A percentile compares a stretch with the other conserved stretches of the same genome.
phyloP scores from a whole-genome alignment of 1,140 invertebrate species.

The Rhyacophila brunnea region DNA sequence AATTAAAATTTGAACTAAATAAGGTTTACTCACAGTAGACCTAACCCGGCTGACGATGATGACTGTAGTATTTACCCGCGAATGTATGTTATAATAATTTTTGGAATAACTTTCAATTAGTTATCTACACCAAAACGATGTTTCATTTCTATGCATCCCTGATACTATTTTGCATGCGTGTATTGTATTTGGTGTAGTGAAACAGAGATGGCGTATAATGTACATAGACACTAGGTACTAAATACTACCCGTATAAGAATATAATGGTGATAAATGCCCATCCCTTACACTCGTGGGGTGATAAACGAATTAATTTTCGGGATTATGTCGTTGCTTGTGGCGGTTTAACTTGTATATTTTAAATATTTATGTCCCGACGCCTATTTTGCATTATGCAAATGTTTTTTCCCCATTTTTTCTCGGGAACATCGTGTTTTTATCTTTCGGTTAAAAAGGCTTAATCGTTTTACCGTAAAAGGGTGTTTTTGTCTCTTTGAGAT shows the following conservation, averaged over 20 bases:
- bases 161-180: constrained; percentile 32
- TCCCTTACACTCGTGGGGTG: constrained; percentile 30
- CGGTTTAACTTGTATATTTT: constrained; percentile 33
- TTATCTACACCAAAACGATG: too few relatives aligned
- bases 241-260: constrained; percentile 20
- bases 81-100: too few relatives aligned
- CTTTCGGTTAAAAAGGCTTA: constrained; percentile 28
- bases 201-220: constrained; percentile 25
- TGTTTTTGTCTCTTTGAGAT: not conserved
- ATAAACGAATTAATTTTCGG: constrained; percentile 38
- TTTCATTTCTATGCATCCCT: constrained; percentile 7
- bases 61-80: too few relatives aligned
- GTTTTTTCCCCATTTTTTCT: constrained; percentile 25
- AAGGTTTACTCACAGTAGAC: too few relatives aligned
- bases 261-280: constrained; percentile 36
- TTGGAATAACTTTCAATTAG: too few relatives aligned
- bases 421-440: constrained; percentile 28
- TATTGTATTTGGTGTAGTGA: constrained; percentile 32
- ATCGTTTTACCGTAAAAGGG: constrained; percentile 23
- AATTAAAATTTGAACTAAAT: too few relatives aligned
- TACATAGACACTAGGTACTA: constrained; percentile 9
- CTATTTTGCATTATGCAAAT: constrained; percentile 34
- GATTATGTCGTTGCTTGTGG: constrained; percentile 36
- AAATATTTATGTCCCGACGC: constrained; percentile 34
- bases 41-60: too few relatives aligned